Conservation (phyloP, 2,113 vertebrate genomes). For the Mastomys natalensis region DNA sequence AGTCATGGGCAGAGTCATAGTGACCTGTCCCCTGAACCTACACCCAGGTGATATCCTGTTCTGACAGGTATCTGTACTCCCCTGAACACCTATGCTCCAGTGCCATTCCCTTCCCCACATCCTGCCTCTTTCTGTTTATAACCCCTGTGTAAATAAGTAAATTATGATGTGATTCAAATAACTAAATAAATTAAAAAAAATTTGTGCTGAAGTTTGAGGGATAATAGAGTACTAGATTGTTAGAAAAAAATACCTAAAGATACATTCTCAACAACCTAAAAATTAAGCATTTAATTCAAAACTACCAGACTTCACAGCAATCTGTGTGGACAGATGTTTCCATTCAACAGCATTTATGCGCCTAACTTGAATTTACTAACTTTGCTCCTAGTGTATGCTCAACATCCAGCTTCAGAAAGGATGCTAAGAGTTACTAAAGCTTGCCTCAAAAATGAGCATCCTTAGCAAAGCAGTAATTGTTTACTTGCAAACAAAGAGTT, state of each 20-base stretch:
- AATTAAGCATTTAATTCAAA: constrained; percentile 31
- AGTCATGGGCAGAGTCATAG: too few species aligned
- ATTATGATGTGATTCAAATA: too few species aligned
- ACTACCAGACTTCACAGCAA: too few species aligned
- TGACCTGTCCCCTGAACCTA: too few species aligned
- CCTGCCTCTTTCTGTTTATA: too few species aligned
- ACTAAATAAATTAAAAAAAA: too few species aligned
- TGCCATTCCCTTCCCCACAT: too few species aligned
- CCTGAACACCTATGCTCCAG: too few species aligned
- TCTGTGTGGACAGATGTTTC: neutral
- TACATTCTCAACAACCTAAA: constrained; percentile 52
- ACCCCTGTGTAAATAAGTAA: too few species aligned
- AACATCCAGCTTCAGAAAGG: constrained; percentile 10
- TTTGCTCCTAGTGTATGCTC: neutral
- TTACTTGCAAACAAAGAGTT: neutral
- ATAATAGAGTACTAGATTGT: neutral
- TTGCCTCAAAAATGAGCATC: neutral
- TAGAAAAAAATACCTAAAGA: constrained; percentile 40
- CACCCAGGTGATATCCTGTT: too few species aligned
- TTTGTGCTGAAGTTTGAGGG: neutral
- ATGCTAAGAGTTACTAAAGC: neutral
- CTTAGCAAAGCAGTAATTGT: neutral
- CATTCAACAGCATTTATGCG: constrained; percentile 41
- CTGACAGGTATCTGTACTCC: too few species aligned
- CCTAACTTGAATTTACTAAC: neutral